phyloP scores from a whole-genome alignment of 1,140 invertebrate species.

The Platyscapa corneri region DNA sequence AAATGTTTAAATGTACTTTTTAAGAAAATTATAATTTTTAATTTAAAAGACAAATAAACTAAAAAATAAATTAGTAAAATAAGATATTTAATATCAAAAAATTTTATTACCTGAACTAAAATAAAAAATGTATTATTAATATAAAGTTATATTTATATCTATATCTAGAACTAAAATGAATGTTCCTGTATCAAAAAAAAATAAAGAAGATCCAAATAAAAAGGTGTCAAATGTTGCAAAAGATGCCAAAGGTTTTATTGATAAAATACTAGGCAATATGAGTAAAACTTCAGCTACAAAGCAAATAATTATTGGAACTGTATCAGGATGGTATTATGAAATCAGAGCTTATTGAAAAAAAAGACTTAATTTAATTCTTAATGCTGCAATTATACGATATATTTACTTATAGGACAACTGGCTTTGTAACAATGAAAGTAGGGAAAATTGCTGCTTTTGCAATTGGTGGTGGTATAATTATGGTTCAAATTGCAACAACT shows the following conservation, averaged over 20 bases:
- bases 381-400: not conserved
- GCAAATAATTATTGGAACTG: slow-evolving; percentile 89
- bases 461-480: slow-evolving; percentile 89
- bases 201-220: slow-evolving; percentile 68
- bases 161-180: slow-evolving; percentile 64
- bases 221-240: slow-evolving; percentile 76
- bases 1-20: no score
- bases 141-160: not conserved
- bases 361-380: not conserved
- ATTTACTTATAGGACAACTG: slow-evolving; percentile 82
- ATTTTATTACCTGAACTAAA: no score
- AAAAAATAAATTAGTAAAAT: no score
- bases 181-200: slow-evolving; percentile 62
- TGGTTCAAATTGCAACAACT: slow-evolving; percentile 92
- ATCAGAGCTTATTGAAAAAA: not conserved
- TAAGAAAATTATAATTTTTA: no score
- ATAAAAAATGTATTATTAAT: slow-evolving; percentile 37
- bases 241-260: slow-evolving; percentile 81
- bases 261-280: slow-evolving; percentile 85
- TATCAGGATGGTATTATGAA: slow-evolving; percentile 87
- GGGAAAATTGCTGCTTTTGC: slow-evolving; percentile 92
- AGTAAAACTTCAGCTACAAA: slow-evolving; percentile 88
- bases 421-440: slow-evolving; percentile 92
- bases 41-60: no score
- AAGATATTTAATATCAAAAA: no score